Evolutionary conservation across 2,113 vertebrate species (phyloP).

Genomic region (Puma concolor): DNA sequence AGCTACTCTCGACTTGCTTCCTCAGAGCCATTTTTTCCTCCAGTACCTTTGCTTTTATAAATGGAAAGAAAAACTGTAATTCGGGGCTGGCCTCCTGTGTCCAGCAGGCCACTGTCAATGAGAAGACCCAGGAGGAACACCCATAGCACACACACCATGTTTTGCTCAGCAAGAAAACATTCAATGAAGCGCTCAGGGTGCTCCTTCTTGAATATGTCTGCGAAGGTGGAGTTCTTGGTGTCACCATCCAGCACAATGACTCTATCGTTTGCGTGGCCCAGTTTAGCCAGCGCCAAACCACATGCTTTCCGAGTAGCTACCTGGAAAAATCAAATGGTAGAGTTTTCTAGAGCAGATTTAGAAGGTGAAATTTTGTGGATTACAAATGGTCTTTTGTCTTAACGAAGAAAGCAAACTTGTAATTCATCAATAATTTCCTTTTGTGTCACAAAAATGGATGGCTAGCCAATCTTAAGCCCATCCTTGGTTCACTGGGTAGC

Average conservation of each 20-base stretch:
- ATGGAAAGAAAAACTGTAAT: background rate
- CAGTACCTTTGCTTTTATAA: background rate
- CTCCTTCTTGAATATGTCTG: slow-evolving; percentile 90
- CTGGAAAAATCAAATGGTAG: slow-evolving; percentile 75
- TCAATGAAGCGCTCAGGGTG: slow-evolving; percentile 92
- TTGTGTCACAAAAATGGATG: background rate
- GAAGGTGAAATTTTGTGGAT: background rate
- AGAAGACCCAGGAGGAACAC: background rate
- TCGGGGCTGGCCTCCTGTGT: background rate
- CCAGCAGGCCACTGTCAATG: background rate
- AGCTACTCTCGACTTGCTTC: background rate
- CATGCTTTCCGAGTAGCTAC: slow-evolving; percentile 90
- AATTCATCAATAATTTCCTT: background rate
- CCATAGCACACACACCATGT: slow-evolving; percentile 86
- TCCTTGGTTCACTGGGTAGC: background rate
- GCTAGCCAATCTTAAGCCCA: background rate
- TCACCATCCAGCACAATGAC: slow-evolving; percentile 92
- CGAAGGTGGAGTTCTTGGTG: slow-evolving; percentile 92
- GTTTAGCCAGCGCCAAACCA: slow-evolving; percentile 88
- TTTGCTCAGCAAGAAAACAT: slow-evolving; percentile 93
- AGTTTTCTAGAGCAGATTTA: background rate
- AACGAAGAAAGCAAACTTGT: background rate
- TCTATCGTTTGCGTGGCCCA: slow-evolving; percentile 87
- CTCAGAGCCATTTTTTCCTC: background rate
- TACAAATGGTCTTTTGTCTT: background rate